Percentiles rank a stretch among this genome's conserved stretches.
These are phyloP conservation scores for Euphydryas editha DNA, from an alignment of 2,888 invertebrate genomes.

Conservation along the genomic window DNA sequence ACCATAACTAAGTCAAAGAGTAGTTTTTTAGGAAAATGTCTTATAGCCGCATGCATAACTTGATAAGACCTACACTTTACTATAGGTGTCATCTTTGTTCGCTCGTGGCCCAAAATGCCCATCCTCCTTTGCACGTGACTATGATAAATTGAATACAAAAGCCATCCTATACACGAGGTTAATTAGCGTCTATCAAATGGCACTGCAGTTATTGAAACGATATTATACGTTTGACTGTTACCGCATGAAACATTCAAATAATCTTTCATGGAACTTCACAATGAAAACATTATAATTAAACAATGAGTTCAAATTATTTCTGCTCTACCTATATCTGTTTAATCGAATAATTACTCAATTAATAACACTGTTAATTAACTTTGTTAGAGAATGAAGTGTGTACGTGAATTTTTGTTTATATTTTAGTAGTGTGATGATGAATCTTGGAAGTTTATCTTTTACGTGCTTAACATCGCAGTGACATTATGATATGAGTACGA, in stretches of 20 bases:
- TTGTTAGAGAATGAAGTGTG: no score
- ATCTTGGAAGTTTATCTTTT: conserved; percentile 18
- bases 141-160: conserved; percentile 28
- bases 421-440: conserved; percentile 1
- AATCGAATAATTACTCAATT: background rate
- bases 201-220: background rate
- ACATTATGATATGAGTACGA: conserved; percentile 38
- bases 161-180: conserved; percentile 9
- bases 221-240: conserved; percentile 4
- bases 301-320: background rate
- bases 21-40: no score
- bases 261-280: conserved; percentile 5
- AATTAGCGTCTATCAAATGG: conserved; percentile 12
- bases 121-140: conserved; percentile 20
- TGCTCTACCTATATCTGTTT: background rate
- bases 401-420: background rate
- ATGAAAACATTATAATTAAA: conserved; percentile 10
- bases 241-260: background rate
- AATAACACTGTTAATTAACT: no score
- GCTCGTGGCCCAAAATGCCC: no score
- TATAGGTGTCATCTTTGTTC: no score
- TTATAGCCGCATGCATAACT: no score
- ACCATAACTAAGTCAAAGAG: no score
- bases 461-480: conserved; percentile 16
- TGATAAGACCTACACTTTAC: no score